phyloP scores from a whole-genome alignment of 2,113 vertebrate species.

The Albula goreensis region DNA sequence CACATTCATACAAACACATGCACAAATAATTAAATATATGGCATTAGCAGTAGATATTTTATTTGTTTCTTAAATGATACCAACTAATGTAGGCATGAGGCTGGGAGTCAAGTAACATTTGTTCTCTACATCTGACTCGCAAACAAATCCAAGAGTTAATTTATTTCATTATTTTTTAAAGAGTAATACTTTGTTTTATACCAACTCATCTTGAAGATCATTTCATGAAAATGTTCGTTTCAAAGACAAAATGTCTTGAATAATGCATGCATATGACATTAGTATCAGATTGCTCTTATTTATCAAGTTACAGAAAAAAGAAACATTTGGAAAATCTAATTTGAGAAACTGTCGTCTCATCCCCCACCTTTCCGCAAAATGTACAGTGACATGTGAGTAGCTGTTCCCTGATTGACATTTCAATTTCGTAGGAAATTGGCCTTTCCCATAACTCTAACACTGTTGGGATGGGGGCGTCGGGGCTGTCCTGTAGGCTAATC shows the following conservation, averaged over 20 bases:
- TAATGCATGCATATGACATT: neutral
- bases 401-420: slow-evolving; percentile 25
- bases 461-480: neutral
- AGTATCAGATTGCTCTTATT: neutral
- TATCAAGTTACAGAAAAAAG: neutral
- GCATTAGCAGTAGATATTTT: neutral
- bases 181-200: neutral
- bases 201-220: neutral
- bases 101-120: neutral
- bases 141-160: slow-evolving; percentile 11
- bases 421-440: slow-evolving; percentile 2
- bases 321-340: slow-evolving; percentile 16
- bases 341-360: neutral
- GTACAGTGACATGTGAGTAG: neutral
- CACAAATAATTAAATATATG: neutral
- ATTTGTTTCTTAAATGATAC: neutral
- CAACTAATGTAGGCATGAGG: neutral
- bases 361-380: neutral
- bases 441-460: neutral
- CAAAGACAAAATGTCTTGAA: neutral
- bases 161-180: neutral
- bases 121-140: neutral
- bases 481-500: neutral
- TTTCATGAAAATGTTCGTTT: neutral
- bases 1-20: neutral